A percentile compares a stretch with the other conserved stretches of the same genome.
phyloP scores from a whole-genome alignment of 1,140 invertebrate species.

The Ladona fulva region DNA sequence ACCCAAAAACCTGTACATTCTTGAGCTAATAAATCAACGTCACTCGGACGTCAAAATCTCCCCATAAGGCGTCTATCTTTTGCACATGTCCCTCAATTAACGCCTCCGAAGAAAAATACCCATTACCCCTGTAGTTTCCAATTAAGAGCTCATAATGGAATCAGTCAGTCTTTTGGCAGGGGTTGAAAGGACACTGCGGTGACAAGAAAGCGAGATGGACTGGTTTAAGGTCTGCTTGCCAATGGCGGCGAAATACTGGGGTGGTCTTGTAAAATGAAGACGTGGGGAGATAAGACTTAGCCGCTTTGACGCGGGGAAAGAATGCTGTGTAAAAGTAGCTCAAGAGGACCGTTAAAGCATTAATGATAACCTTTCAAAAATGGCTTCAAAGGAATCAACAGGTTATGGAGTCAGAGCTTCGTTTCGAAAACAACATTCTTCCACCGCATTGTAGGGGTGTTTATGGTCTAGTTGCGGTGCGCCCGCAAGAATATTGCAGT shows the following conservation, averaged over 20 bases:
- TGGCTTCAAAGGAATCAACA: slow-evolving; percentile 30
- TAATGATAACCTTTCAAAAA: slow-evolving; percentile 25
- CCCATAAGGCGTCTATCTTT: too few relatives aligned
- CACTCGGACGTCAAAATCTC: too few relatives aligned
- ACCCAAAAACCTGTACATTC: too few relatives aligned
- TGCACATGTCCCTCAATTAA: too few relatives aligned
- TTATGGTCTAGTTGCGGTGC: too few relatives aligned
- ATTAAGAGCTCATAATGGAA: slow-evolving; percentile 1
- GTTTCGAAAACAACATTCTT: slow-evolving; percentile 12
- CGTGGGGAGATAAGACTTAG: too few relatives aligned
- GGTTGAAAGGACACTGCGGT: not conserved
- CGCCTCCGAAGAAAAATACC: too few relatives aligned
- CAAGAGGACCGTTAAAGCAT: not conserved
- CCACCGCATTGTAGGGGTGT: too few relatives aligned
- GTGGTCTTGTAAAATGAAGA: too few relatives aligned
- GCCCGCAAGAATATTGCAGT: too few relatives aligned
- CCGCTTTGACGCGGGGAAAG: not conserved
- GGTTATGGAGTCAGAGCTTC: not conserved
- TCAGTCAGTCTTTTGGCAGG: not conserved
- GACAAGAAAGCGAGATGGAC: not conserved
- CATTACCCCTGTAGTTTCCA: not conserved
- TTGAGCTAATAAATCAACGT: too few relatives aligned
- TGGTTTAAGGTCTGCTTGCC: not conserved
- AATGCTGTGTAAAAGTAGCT: not conserved
- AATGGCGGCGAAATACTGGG: not conserved